Conservation (phyloP, 2,888 invertebrate genomes). For the Troides helena region DNA sequence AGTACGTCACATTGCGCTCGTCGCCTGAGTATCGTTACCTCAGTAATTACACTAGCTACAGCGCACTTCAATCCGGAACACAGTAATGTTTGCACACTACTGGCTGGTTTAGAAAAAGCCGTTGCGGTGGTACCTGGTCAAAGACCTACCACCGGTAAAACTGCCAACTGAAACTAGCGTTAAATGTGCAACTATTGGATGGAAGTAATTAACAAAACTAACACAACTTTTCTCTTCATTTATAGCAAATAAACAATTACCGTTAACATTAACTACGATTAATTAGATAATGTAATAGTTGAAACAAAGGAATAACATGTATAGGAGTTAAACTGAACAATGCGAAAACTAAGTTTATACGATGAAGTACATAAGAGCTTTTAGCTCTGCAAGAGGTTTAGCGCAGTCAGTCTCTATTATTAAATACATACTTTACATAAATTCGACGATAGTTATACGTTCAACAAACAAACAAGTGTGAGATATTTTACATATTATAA, state of each 20-base stretch:
- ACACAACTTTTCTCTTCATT: neutral
- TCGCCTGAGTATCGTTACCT: too few species aligned
- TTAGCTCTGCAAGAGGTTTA: neutral
- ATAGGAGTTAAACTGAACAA: conserved; percentile 6
- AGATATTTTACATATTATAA: neutral
- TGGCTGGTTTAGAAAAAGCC: too few species aligned
- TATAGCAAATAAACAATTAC: neutral
- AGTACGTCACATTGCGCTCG: too few species aligned
- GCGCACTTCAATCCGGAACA: too few species aligned
- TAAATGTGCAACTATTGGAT: too few species aligned
- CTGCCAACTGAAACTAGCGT: too few species aligned
- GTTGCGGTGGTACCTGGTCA: too few species aligned
- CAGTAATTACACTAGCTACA: too few species aligned
- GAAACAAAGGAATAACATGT: neutral
- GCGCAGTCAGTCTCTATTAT: neutral
- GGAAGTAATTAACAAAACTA: too few species aligned
- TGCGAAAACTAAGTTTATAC: neutral
- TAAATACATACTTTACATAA: neutral
- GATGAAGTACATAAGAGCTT: conserved; percentile 9
- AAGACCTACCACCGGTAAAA: too few species aligned
- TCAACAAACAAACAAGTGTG: neutral
- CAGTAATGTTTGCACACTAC: too few species aligned
- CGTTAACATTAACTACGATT: neutral
- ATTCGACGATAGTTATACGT: neutral
- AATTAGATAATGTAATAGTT: neutral